phyloP scores from a whole-genome alignment of 2,797 vertebrate species.

The Kryptopterus vitreolus region DNA sequence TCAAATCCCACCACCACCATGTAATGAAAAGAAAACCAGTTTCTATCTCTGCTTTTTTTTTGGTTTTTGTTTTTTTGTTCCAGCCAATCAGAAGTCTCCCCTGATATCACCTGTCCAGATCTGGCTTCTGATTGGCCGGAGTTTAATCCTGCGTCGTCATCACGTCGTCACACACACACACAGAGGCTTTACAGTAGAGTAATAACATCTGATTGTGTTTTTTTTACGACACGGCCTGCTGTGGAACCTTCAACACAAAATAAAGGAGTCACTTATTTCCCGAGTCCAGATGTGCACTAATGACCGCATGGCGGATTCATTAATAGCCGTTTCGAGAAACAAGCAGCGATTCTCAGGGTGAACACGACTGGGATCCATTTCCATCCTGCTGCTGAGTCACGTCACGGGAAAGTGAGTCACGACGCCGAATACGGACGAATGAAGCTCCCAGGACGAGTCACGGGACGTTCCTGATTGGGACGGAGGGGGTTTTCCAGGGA shows the following conservation, averaged over 20 bases:
- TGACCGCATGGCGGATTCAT: conserved; percentile 60
- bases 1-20: no score
- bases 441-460: neutral
- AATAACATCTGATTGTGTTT: neutral
- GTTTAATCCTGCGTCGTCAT: neutral
- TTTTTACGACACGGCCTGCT: neutral
- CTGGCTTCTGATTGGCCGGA: neutral
- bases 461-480: neutral
- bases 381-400: neutral
- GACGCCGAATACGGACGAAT: neutral
- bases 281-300: conserved; percentile 68
- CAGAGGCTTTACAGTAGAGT: no score
- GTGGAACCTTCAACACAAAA: conserved; percentile 8
- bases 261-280: conserved; percentile 20
- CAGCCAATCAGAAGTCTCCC: neutral
- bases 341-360: conserved; percentile 16
- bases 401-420: no score
- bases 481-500: neutral
- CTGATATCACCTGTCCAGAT: neutral
- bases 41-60: no score
- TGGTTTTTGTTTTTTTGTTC: neutral
- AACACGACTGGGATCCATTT: conserved; percentile 54
- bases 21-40: no score
- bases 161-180: neutral
- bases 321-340: conserved; percentile 44